A percentile compares a stretch with the other conserved stretches of the same genome.
phyloP scores from a whole-genome alignment of 2,888 invertebrate species.

The Glyphotaelius pellucidus region DNA sequence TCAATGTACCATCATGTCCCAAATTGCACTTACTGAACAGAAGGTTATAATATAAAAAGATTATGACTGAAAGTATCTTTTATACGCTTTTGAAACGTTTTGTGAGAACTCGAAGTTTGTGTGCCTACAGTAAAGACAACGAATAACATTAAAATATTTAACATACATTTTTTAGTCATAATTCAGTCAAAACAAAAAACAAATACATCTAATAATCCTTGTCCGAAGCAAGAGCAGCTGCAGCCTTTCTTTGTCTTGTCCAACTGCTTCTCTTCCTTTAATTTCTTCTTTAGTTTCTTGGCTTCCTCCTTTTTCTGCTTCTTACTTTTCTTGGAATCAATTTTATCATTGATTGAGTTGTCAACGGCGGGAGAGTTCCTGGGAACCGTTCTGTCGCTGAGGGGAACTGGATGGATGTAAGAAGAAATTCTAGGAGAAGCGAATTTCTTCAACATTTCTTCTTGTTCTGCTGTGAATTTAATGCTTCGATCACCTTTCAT shows the following conservation, averaged over 20 bases:
- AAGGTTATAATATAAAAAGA: neutral
- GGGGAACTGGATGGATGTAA: conserved; percentile 73
- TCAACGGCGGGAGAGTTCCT: conserved; percentile 72
- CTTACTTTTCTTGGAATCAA: conserved; percentile 63
- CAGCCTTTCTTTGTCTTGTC: conserved; percentile 72
- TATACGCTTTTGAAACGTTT: conserved; percentile 28
- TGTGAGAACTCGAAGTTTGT: neutral
- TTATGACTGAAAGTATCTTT: conserved; percentile 1
- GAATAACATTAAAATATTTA: conserved; percentile 24
- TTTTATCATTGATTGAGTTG: conserved; percentile 70
- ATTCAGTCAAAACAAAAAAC: conserved; percentile 78
- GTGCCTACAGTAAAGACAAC: neutral
- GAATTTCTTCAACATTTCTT: conserved; percentile 74
- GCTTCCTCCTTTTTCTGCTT: conserved; percentile 66
- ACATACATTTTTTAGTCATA: neutral
- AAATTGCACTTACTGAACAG: neutral
- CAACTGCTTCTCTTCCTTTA: conserved; percentile 66
- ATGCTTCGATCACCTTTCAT: conserved; percentile 70
- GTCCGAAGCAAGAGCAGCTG: conserved; percentile 75
- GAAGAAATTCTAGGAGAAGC: conserved; percentile 73
- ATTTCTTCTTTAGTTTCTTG: conserved; percentile 57
- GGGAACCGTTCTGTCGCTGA: conserved; percentile 74
- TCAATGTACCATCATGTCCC: neutral
- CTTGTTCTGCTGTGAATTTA: conserved; percentile 75
- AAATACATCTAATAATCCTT: conserved; percentile 75